These are phyloP conservation scores for Trichacis sp. DNA, from an alignment of 2,888 invertebrate species.

Conservation along the genomic window DNA sequence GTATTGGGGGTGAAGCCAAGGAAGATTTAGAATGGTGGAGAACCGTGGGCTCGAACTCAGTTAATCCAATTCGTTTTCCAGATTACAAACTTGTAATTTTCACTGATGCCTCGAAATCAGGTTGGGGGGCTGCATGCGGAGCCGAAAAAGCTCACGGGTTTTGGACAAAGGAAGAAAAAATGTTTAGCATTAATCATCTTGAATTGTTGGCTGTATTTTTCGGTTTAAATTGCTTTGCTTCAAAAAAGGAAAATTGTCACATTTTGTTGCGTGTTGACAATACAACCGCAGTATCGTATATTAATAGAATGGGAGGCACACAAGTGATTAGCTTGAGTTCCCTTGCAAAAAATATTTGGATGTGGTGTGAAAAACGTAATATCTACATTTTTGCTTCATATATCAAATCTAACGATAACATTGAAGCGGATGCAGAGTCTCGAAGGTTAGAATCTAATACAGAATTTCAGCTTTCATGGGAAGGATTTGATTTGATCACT, in stretches of 20 bases:
- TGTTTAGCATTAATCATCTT: conserved; percentile 24
- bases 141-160: conserved; percentile 13
- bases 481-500: not conserved
- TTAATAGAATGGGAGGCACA: conserved; percentile 27
- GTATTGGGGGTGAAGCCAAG: too few relatives aligned
- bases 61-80: too few relatives aligned
- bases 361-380: conserved; percentile 25
- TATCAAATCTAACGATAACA: conserved; percentile 11
- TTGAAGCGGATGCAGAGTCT: too few relatives aligned
- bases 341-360: conserved; percentile 28
- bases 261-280: conserved; percentile 42
- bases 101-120: conserved; percentile 35
- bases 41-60: too few relatives aligned
- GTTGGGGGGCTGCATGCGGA: conserved; percentile 25
- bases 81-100: conserved; percentile 24
- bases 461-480: not conserved
- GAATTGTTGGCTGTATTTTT: conserved; percentile 13
- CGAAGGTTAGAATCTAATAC: too few relatives aligned
- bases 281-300: conserved; percentile 24
- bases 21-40: too few relatives aligned
- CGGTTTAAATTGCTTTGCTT: conserved; percentile 38
- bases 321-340: conserved; percentile 24
- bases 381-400: conserved; percentile 19
- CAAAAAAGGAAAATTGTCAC: conserved; percentile 5
- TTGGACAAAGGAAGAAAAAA: conserved; percentile 21